Evolutionary conservation across 2,113 vertebrate genomes (phyloP).

Genomic region (Hemibagrus wyckioides): DNA sequence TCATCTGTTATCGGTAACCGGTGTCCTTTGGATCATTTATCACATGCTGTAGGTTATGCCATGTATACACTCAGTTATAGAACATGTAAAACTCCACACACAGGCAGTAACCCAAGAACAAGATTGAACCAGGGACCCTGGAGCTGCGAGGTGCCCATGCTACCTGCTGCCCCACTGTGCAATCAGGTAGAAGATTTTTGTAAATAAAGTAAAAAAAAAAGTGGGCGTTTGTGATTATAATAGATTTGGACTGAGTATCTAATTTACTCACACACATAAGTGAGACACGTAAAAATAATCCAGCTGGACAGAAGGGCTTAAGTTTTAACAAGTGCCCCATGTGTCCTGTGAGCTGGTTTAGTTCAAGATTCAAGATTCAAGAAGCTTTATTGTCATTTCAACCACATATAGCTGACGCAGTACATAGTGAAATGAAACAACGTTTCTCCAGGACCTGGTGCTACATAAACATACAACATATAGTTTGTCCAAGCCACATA

Average conservation of each 20-base stretch:
- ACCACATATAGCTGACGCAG: too few species aligned
- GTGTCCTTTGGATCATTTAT: too few species aligned
- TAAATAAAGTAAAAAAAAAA: too few species aligned
- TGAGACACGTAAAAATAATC: slow-evolving; percentile 8
- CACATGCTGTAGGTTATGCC: too few species aligned
- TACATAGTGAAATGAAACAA: too few species aligned
- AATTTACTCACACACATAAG: not conserved
- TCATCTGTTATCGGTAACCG: too few species aligned
- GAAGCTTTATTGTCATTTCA: too few species aligned
- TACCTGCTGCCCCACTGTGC: not conserved
- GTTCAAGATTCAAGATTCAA: too few species aligned
- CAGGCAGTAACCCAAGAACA: not conserved
- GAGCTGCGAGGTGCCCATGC: not conserved
- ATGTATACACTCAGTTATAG: not conserved
- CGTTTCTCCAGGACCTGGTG: too few species aligned
- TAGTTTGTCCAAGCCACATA: too few species aligned
- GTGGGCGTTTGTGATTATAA: not conserved
- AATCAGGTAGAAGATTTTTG: not conserved
- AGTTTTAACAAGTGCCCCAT: not conserved
- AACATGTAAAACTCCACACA: not conserved
- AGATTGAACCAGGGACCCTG: not conserved
- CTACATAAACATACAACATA: too few species aligned
- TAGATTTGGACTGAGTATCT: not conserved
- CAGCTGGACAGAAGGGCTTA: not conserved
- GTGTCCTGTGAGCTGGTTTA: not conserved